These are phyloP conservation scores for Hippocampus mohnikei DNA, from an alignment of 2,113 vertebrate genomes.

Conservation along the genomic window DNA sequence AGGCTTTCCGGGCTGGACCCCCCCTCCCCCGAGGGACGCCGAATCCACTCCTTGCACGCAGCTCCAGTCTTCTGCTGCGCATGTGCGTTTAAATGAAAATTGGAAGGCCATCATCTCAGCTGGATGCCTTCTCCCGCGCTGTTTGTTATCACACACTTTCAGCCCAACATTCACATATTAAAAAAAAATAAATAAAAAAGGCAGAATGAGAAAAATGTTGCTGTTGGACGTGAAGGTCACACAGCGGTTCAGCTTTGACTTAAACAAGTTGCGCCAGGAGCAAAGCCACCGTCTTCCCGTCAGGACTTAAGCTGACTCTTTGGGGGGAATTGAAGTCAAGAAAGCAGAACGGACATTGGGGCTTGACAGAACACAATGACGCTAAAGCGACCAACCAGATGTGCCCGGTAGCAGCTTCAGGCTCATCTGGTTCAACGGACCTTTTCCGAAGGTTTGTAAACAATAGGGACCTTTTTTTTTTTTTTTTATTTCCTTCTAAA, in stretches of 20 bases:
- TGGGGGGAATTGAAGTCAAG: neutral
- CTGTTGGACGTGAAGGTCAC: slow-evolving; percentile 10
- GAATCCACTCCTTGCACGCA: slow-evolving; percentile 9
- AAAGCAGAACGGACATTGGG: slow-evolving; percentile 4
- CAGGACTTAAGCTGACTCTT: neutral
- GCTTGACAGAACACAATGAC: neutral
- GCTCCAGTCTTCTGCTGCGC: slow-evolving; percentile 21
- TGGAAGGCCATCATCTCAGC: slow-evolving; percentile 44
- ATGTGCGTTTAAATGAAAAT: slow-evolving; percentile 31
- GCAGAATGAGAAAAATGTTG: neutral
- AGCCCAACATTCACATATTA: slow-evolving; percentile 11
- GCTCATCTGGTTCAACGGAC: neutral
- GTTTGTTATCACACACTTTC: slow-evolving; percentile 23
- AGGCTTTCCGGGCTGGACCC: slow-evolving; percentile 37
- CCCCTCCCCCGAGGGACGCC: slow-evolving; percentile 17
- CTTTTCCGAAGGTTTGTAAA: neutral
- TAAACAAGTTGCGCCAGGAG: neutral
- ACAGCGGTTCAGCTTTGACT: slow-evolving; percentile 6
- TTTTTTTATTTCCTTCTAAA: neutral
- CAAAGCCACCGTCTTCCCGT: neutral
- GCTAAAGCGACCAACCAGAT: neutral
- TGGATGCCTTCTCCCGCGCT: slow-evolving; percentile 24
- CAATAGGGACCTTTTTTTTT: neutral
- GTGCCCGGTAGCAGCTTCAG: neutral
- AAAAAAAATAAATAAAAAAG: neutral